A percentile compares a stretch with the other conserved stretches of the same genome.
These are phyloP conservation scores for Puntigrus tetrazona DNA, from an alignment of 2,113 vertebrate species.

Conservation along the genomic window DNA sequence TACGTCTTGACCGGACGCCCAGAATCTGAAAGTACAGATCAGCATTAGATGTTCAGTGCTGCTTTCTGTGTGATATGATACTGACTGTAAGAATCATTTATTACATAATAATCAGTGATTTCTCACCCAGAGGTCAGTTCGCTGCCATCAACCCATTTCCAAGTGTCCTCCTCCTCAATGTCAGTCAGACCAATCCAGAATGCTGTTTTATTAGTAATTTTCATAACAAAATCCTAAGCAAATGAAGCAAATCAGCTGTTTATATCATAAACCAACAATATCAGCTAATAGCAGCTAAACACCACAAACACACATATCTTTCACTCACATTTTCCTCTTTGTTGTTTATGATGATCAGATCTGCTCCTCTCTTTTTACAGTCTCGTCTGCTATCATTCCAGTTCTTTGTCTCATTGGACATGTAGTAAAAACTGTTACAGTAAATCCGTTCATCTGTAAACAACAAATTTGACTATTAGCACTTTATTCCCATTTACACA, in stretches of 20 bases:
- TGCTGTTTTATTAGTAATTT: not conserved
- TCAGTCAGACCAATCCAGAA: not conserved
- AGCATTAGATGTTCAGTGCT: not conserved
- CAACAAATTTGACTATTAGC: not conserved
- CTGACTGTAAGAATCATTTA: slow-evolving; percentile 5
- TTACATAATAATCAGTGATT: not conserved
- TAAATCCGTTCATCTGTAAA: not conserved
- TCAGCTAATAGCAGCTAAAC: not conserved
- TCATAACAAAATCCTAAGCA: not conserved
- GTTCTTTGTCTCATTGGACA: not conserved
- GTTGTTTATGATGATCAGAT: not conserved
- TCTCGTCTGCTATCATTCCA: not conserved
- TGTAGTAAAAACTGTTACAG: not conserved
- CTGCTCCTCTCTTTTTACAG: not conserved
- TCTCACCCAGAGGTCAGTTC: not conserved
- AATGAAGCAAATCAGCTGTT: too few species aligned
- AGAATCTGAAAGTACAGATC: not conserved
- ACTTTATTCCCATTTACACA: not conserved
- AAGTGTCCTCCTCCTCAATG: not conserved
- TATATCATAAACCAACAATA: not conserved
- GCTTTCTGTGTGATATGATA: not conserved
- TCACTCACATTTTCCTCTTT: not conserved
- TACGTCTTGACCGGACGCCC: not conserved
- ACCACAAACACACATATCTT: not conserved
- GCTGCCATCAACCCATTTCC: slow-evolving; percentile 12